phyloP scores from a whole-genome alignment of 53 echinoderm and acorn worm species.

The Paracentrotus lividus region DNA sequence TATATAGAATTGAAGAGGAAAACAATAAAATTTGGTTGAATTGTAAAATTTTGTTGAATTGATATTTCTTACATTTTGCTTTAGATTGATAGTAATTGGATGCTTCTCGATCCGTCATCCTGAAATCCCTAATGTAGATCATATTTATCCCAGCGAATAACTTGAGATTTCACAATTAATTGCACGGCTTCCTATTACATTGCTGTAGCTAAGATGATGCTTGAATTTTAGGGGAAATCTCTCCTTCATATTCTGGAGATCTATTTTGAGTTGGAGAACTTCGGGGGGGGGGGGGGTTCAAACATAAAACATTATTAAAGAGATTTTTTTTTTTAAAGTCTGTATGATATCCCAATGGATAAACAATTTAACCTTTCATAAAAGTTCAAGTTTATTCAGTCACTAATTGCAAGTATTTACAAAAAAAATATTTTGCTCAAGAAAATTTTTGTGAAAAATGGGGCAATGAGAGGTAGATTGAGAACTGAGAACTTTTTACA shows the following conservation, averaged over 20 bases:
- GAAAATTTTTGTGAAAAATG: background rate
- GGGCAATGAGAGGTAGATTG: background rate
- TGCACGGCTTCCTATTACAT: background rate
- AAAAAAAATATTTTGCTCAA: no score
- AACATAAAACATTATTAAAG: no score
- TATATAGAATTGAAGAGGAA: no score
- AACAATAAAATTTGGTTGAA: no score
- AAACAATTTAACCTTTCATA: no score
- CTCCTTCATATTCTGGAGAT: background rate
- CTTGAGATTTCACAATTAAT: slow-evolving; percentile 14
- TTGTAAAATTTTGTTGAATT: no score
- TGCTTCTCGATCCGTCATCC: background rate
- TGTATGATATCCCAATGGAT: no score
- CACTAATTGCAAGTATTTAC: no score
- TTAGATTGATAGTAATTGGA: background rate
- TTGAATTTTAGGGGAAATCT: background rate
- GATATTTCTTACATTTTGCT: background rate
- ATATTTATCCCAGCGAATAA: slow-evolving; percentile 55
- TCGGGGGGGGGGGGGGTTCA: no score
- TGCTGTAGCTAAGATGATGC: background rate
- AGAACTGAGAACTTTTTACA: background rate
- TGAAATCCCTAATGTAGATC: background rate
- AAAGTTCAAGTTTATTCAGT: no score
- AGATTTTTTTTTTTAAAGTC: no score
- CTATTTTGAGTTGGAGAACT: background rate